A percentile compares a stretch with the other conserved stretches of the same genome.
These are phyloP conservation scores for Barbus barbus DNA, from an alignment of 2,113 vertebrate genomes.

Conservation along the genomic window DNA sequence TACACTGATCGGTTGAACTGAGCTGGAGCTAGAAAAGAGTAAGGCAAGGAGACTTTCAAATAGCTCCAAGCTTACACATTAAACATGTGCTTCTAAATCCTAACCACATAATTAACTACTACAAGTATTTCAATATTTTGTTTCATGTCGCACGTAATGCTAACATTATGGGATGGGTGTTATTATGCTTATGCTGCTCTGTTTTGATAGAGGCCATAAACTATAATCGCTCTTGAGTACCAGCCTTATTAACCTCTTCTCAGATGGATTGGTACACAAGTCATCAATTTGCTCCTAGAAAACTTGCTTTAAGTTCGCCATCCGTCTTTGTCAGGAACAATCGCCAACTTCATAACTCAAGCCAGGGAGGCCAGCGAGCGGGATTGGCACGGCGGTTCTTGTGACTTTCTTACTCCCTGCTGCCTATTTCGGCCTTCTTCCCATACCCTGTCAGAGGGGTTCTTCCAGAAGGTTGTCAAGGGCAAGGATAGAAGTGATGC, in stretches of 20 bases:
- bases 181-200: slow-evolving; percentile 14
- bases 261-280: slow-evolving; percentile 60
- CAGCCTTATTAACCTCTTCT: slow-evolving; percentile 61
- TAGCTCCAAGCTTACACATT: slow-evolving; percentile 25
- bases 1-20: slow-evolving; percentile 31
- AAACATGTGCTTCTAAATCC: slow-evolving; percentile 22
- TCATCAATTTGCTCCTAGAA: slow-evolving; percentile 62
- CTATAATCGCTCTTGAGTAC: slow-evolving; percentile 59
- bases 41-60: slow-evolving; percentile 8
- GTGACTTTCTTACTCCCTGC: slow-evolving; percentile 15
- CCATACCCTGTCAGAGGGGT: slow-evolving; percentile 10
- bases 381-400: slow-evolving; percentile 35
- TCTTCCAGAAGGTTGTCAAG: slow-evolving; percentile 25
- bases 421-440: slow-evolving; percentile 31
- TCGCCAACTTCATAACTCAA: slow-evolving; percentile 61
- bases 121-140: slow-evolving; percentile 19
- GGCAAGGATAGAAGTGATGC: neutral
- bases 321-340: slow-evolving; percentile 60
- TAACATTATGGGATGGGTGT: neutral
- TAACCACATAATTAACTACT: slow-evolving; percentile 17
- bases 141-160: neutral
- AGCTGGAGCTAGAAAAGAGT: slow-evolving; percentile 13
- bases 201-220: slow-evolving; percentile 42
- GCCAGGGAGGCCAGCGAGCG: slow-evolving; percentile 26
- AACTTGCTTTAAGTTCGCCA: slow-evolving; percentile 59